Evolutionary conservation across 2,888 invertebrate genomes (phyloP).

Genomic region (Folsomia manolachei): DNA sequence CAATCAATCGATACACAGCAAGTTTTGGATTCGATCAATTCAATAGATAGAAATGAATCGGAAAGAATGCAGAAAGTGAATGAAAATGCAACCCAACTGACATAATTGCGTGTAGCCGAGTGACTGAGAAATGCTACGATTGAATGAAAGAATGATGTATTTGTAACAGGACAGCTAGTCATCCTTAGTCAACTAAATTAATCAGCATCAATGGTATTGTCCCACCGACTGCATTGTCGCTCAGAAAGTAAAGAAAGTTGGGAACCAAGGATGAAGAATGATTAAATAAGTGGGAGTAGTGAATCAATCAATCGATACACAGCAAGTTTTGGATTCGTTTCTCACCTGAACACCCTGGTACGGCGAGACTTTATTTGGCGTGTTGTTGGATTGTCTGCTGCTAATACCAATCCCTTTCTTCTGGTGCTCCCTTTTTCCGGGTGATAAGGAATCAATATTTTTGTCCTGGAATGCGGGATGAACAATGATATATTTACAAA

Average conservation of each 20-base stretch:
- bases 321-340: background rate
- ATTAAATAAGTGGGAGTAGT: background rate
- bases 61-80: too few species aligned
- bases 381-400: slow-evolving; percentile 1
- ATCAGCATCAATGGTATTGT: background rate
- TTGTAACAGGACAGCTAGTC: background rate
- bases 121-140: background rate
- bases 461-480: background rate
- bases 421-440: background rate
- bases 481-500: background rate
- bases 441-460: background rate
- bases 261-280: background rate
- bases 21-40: too few species aligned
- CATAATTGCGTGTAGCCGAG: too few species aligned
- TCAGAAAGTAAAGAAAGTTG: background rate
- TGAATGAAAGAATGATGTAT: background rate
- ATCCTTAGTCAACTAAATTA: background rate
- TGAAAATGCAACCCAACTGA: background rate
- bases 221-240: background rate
- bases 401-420: background rate
- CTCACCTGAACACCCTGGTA: slow-evolving; percentile 28
- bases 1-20: slow-evolving; percentile 6
- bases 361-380: too few species aligned
- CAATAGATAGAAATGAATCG: too few species aligned
- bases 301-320: slow-evolving; percentile 10